phyloP scores from a whole-genome alignment of 2,113 vertebrate species.

The Nothobranchius furzeri region DNA sequence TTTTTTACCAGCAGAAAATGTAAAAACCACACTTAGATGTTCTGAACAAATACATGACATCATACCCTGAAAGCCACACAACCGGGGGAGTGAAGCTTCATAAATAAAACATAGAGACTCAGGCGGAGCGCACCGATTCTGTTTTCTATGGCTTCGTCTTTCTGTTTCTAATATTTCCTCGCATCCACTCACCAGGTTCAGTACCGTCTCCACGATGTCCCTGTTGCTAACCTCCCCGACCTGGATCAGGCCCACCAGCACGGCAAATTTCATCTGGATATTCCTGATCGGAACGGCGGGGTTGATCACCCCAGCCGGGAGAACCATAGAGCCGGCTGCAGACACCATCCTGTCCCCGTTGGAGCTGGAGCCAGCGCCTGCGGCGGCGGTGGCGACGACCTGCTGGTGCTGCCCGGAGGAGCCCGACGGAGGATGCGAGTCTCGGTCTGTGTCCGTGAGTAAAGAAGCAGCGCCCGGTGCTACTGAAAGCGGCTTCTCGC shows the following conservation, averaged over 20 bases:
- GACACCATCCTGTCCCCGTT: conserved; percentile 89
- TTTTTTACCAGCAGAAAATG: conserved; percentile 18
- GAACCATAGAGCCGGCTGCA: conserved; percentile 90
- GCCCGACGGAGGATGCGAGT: conserved; percentile 73
- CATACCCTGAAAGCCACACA: conserved; percentile 65
- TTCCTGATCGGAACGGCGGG: conserved; percentile 98
- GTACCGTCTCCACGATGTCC: conserved; percentile 99
- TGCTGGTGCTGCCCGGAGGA: conserved; percentile 61
- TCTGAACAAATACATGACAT: conserved; percentile 78
- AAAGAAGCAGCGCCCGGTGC: conserved; percentile 81
- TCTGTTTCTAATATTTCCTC: conserved; percentile 9
- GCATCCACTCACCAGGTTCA: conserved; percentile 94
- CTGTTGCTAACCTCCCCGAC: conserved; percentile 99
- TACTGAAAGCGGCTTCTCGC: conserved; percentile 89
- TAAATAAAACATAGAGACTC: conserved; percentile 71
- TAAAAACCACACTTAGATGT: conserved; percentile 26
- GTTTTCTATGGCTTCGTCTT: conserved; percentile 41
- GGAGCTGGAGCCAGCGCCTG: conserved; percentile 67
- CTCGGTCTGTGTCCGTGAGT: conserved; percentile 77
- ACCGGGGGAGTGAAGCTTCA: conserved; percentile 57
- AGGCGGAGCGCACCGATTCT: conserved; percentile 57
- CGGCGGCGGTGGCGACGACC: conserved; percentile 29
- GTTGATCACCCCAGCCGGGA: conserved; percentile 96
- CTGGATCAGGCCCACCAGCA: conserved; percentile 97
- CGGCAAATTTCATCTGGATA: conserved; percentile 99